Evolutionary conservation across 2,888 invertebrate species (phyloP).

Genomic region (Drepanosiphum platanoidis): DNA sequence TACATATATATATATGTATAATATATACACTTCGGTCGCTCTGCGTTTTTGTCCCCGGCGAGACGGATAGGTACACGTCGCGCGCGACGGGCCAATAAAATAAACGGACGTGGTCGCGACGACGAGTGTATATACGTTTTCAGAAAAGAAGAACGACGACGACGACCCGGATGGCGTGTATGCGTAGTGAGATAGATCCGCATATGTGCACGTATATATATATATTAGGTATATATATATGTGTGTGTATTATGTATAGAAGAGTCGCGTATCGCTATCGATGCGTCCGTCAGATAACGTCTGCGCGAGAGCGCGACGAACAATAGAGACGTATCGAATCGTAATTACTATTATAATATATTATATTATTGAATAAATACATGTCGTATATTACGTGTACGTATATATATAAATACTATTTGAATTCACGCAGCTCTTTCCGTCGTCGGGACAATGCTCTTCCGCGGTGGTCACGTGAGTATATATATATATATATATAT

Average conservation of each 20-base stretch:
- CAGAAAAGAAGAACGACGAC: too few relatives aligned
- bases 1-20: too few relatives aligned
- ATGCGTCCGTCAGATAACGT: slow-evolving; percentile 35
- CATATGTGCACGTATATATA: too few relatives aligned
- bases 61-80: too few relatives aligned
- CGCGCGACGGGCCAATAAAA: neutral
- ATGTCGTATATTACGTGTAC: neutral
- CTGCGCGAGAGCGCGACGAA: slow-evolving; percentile 31
- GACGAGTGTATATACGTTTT: neutral
- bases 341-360: slow-evolving; percentile 33
- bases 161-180: too few relatives aligned
- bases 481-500: neutral
- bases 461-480: neutral
- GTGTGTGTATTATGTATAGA: too few relatives aligned
- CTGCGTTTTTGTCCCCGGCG: too few relatives aligned
- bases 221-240: too few relatives aligned
- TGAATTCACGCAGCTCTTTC: neutral
- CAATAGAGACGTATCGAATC: slow-evolving; percentile 49
- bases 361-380: slow-evolving; percentile 38
- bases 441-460: slow-evolving; percentile 30
- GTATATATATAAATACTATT: neutral
- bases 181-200: neutral
- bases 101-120: neutral
- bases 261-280: neutral
- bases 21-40: too few relatives aligned